These are phyloP conservation scores for Thalpophila matura DNA, from an alignment of 2,888 invertebrate species.

Conservation along the genomic window DNA sequence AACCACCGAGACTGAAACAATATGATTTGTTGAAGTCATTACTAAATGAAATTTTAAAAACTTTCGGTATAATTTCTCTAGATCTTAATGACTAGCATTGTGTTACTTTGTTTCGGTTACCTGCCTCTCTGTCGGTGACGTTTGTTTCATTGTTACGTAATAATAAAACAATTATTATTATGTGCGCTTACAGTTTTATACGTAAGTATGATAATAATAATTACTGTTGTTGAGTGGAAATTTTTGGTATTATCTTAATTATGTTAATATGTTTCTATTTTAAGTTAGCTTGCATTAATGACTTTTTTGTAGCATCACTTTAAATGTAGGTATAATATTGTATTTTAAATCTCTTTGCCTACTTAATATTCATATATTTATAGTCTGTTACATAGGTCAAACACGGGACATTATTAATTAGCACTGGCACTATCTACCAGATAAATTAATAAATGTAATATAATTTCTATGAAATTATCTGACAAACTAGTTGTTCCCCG, in stretches of 20 bases:
- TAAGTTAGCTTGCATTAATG: not conserved
- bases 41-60: constrained; percentile 29
- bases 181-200: constrained; percentile 19
- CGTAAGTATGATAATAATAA: constrained; percentile 37
- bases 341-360: too few relatives aligned
- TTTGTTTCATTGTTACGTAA: constrained; percentile 42
- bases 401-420: too few relatives aligned
- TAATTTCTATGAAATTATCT: too few relatives aligned
- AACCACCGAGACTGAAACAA: constrained; percentile 53
- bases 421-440: too few relatives aligned
- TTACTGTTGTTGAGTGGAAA: constrained; percentile 28
- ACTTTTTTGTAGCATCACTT: not conserved
- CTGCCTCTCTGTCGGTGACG: constrained; percentile 30
- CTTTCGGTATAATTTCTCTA: constrained; percentile 58
- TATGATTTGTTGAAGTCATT: constrained; percentile 30
- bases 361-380: too few relatives aligned
- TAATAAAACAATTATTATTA: constrained; percentile 31
- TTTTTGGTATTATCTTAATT: constrained; percentile 12
- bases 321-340: too few relatives aligned
- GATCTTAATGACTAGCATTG: constrained; percentile 49
- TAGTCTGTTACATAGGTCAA: too few relatives aligned
- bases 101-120: constrained; percentile 30
- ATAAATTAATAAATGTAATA: too few relatives aligned
- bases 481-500: too few relatives aligned
- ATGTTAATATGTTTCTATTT: constrained; percentile 19